Base-by-base conservation (phyloP, 2,797 vertebrate genomes). In the Cynodonichthys magdalenae region DNA sequence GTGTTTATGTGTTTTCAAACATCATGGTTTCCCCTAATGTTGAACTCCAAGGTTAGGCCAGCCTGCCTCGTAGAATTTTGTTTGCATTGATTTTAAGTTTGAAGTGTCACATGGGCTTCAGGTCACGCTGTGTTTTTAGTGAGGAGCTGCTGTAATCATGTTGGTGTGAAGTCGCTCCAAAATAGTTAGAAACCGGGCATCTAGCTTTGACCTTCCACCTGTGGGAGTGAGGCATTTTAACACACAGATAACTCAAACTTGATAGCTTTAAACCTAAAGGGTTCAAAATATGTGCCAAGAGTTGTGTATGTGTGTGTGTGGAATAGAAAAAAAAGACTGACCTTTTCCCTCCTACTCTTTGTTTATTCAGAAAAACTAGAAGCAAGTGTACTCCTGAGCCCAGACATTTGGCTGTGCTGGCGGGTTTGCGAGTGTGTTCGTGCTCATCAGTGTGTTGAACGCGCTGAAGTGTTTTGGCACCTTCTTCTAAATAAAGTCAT, bases 301-400 rank as follows among this genome's bases (percentile, higher is more conserved):
- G 46, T 42, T 8, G 63, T 36, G 57, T 59, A 15, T 63, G 59
- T 9, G 36, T 41, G 42, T 59, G 51, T 52, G 47, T 0, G 17
- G 29, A 2, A n/a, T 0, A 49, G 29, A 56, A 75, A 42, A 48
- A 49, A 66, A 53, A 12, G 15, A 44, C 24, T 48, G 54, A 72
- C 65, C 66, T 75, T 48, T 66, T 52, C 29, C 31, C 56, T 49
- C 4, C 34, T 24, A 17, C 42, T 53, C 27, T 69, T 44, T 69
- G 67, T 82, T 79, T 77, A n/a, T 69, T 75, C 66, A 63, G 59
- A 49, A 58, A 74, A 66, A 58, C 2, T 27, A 78, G 28, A 67
- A 63, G 51, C 24, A 48, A 64, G 58, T 68, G n/a, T 45, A 31
- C 48, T 63, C 7, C 7, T 34, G 12, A 55, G 39, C 18, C 12